Evolutionary conservation across 2,888 invertebrate species (phyloP), one percentile per base, ranked within the genome.

Genomic region (Chrysina gloriosa): DNA sequence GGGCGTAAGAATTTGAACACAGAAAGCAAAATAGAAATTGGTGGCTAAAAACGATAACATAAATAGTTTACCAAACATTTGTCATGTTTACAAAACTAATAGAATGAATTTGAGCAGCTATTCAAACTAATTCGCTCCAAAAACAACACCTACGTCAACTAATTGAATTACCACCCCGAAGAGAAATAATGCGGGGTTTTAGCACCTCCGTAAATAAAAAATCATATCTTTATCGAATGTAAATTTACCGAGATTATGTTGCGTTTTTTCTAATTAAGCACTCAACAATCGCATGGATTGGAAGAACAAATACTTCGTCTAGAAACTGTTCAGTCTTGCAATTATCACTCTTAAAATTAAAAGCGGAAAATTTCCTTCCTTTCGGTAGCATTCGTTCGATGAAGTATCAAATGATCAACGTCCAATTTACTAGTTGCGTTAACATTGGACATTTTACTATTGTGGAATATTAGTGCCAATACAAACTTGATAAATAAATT

Each of bases 241-340:
- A 61, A 61, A 61, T 25, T 70, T 67, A 54, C 47, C 48, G 56
- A 52, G 66, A 63, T 63, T 67, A 56, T 63, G 23, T 16, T 39
- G 39, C 14, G 31, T 52, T 64, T 67, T 65, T 67, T 56, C 48
- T 63, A 66, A 65, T 70, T 64, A 47, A 47, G 48, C 52, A 48
- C 25, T 31, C 31, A 31, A 52, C 31, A 31, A 52, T 29, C 3
- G 16, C 16, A 3, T 31, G 1, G 16, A 52, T 52, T 31, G 31
- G 1, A 31, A 52, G 31, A 6, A 19, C 6, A 52, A 29, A 52
- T 31, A 19, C 2, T 25, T 23, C 11, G n/a, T 25, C 23, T 11
- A 48, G 23, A 3, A 9, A 25, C 11, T 48, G 48, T 48, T 48
- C 48, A 6, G 3, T 48, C 23, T 48, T 48, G 6, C 25, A 25